Base-by-base conservation (phyloP, 2,888 invertebrate genomes). In the Sesia bembeciformis region DNA sequence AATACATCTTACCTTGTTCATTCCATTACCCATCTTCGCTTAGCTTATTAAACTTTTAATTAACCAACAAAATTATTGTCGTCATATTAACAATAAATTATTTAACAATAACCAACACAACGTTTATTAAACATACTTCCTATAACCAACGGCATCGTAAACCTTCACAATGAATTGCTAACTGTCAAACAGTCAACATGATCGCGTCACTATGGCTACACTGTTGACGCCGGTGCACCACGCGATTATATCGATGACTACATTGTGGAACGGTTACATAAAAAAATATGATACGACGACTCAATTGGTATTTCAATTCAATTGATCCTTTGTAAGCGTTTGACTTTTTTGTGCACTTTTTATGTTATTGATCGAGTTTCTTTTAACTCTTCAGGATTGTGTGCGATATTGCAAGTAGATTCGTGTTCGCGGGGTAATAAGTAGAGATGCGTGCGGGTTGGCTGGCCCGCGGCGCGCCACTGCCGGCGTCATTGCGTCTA, bases 1-100 rank as follows among this genome's bases (percentile, higher is more conserved):
- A 50, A 50, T 5, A 39, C 50, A 50, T 7, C 83, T 91, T 86
- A 95, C 96, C 95, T 95, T 96, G 88, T 96, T 96, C 96, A 96
- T 96, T 86, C 96, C 96, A 93, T 96, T 95, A 88, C 96, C 96
- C 95, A 96, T 81, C 65, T 74, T 80, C 64, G 65, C 57, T 57
- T 64, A 57, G 64, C 61, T 62, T 64, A 67, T 66, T 63, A 59
- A 63, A 62, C 68, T 60, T 57, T 70, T 70, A 62, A 54, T 56
- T 59, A 69, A 67, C 57, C 62, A 73, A 68, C 58, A 63, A 64
- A 70, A 74, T 76, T 82, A 81, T 81, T 79, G 78, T 78, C 76
- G 66, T 60, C 63, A 67, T 72, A 57, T 61, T 64, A 72, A 63
- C 62, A 72, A 68, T 65, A 53, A 52, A 50, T 50, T 50, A 23